phyloP scores from a whole-genome alignment of 2,888 invertebrate species.

The Drymonia ruficornis region DNA sequence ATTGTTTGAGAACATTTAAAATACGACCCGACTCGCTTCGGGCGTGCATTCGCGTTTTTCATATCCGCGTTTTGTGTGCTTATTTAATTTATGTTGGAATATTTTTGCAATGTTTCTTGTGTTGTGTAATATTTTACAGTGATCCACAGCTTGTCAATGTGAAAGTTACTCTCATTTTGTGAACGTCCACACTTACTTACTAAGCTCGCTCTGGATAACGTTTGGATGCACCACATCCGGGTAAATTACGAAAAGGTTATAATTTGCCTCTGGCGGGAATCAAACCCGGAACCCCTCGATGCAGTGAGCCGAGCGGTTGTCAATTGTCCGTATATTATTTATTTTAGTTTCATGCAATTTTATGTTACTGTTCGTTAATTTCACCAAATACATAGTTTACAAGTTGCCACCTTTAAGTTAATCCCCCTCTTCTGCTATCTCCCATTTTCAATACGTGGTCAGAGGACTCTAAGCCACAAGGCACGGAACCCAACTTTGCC shows the following conservation, averaged over 20 bases:
- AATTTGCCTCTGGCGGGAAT: too few relatives aligned
- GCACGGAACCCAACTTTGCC: slow-evolving; percentile 32
- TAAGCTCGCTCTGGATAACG: too few relatives aligned
- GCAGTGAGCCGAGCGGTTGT: too few relatives aligned
- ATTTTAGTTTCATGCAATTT: too few relatives aligned
- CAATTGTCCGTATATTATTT: too few relatives aligned
- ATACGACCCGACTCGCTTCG: slow-evolving; percentile 27
- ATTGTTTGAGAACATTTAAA: slow-evolving; percentile 40
- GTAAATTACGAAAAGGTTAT: too few relatives aligned
- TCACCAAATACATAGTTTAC: too few relatives aligned
- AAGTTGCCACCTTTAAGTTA: background rate
- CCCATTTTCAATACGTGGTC: slow-evolving; percentile 3
- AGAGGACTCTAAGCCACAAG: slow-evolving; percentile 22
- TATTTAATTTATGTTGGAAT: background rate
- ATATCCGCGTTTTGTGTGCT: slow-evolving; percentile 29
- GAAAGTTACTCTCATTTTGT: too few relatives aligned
- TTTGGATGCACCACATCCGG: too few relatives aligned
- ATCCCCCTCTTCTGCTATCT: background rate
- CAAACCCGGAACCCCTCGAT: too few relatives aligned
- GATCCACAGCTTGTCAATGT: background rate
- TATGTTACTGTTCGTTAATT: too few relatives aligned
- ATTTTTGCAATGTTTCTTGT: background rate
- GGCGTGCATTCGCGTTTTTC: slow-evolving; percentile 32
- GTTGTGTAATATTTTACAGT: background rate
- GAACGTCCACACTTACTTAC: too few relatives aligned